Base-by-base conservation (phyloP, 2,888 invertebrate genomes). In the Polymixis lichenea region DNA sequence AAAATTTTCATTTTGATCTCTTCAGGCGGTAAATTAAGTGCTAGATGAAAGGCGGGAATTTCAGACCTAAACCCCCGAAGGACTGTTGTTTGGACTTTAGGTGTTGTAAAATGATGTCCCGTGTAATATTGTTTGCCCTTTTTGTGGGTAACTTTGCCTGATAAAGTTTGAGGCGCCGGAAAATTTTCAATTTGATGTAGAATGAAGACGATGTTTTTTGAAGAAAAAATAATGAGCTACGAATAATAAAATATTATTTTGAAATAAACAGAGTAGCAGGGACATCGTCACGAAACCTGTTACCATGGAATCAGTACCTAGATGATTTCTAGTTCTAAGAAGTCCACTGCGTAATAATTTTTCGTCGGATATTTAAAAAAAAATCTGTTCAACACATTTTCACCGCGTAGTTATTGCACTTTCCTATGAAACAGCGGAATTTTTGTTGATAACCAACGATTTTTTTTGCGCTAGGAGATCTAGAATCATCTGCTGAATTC, bases 1-100 rank as follows among this genome's bases (percentile, higher is more conserved):
- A 65, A 58, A 77, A 80, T 75, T 72, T 80, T 84, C 81, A 80
- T 77, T 77, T 80, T 80, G 32, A 69, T 74, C 77, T 65, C 72
- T 56, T 53, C 72, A 51, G 43, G 74, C 55, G 62, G 77, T 72
- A 72, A 85, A 85, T 74, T 83, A 82, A 73, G 74, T 17, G 51
- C 61, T 71, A n/a, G 66, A 60, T 61, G 69, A 53, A 68, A 61
- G 43, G 58, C 49, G 46, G 17, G 61, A 58, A 65, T 65, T 69
- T 69, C 15, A 28, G 38, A 25, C 43, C 66, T 53, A 43, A 75
- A 38, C 43, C 43, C 55, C 61, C 53, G 19, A 53, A 77, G 51
- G 49, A 28, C 43, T 43, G 46, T 66, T 66, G 68, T 73, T 66
- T 46, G 43, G 46, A 69, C 28, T 70, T 70, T 43, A 28, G 74